Evolutionary conservation across 1,140 invertebrate species (phyloP), one percentile per base, ranked within the genome.

Genomic region (Orius laevigatus): DNA sequence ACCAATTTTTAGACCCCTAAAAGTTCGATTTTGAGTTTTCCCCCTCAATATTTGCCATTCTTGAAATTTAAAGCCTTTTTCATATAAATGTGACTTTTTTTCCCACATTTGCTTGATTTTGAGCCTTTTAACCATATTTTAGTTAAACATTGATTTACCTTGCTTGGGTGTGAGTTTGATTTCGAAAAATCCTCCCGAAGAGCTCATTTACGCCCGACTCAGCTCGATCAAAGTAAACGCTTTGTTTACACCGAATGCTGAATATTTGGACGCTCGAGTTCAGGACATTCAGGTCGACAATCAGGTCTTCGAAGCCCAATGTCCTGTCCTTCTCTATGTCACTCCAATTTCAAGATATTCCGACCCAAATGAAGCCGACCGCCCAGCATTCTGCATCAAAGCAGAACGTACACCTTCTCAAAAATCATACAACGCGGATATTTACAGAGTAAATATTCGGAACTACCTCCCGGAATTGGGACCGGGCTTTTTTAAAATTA

Each of bases 111-210:
- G 3, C 3, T 25, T 8, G 8, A 25, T 25, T 25, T 25, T n/a
- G n/a, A n/a, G n/a, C n/a, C n/a, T n/a, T n/a, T n/a, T n/a, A n/a
- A n/a, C 6, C 14, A 3, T 50, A 6, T 65, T 76, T 52, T 70
- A 79, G 57, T 57, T 81, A 36, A 71, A 68, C 20, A 60, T 85
- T 16, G 59, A 72, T 52, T 62, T 91, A 46, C 62, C 66, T 41
- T 78, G 87, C 11, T 59, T 96, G 36, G 90, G 89, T 10, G 64
- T 96, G 18, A 95, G 90, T 14, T 62, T 96, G 16, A 72, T 88
- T 44, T 79, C 86, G 2, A 76, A 83, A 45, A 70, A 72, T 49
- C 76, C 78, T 5, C 71, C 78, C 3, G 87, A 94, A 60, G 93
- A 98, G 65, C 68, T 98, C 9, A 59, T 94, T 32, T 95, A 89